These are phyloP conservation scores for Brenthis hecate DNA, from an alignment of 2,888 invertebrate genomes.

Conservation along the genomic window DNA sequence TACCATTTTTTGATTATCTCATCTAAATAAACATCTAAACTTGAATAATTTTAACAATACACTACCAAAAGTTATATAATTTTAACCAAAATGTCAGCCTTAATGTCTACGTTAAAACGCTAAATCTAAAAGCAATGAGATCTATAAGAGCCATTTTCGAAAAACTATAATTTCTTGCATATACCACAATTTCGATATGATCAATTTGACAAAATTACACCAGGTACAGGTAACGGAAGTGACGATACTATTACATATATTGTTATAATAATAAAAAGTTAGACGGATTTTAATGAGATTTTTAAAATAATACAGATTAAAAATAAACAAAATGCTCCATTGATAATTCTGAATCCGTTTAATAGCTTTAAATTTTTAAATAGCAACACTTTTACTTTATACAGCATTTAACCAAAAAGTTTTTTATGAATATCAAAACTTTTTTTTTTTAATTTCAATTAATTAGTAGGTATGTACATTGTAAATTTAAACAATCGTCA, in stretches of 20 bases:
- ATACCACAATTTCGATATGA: conserved; percentile 16
- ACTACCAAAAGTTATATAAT: conserved; percentile 2
- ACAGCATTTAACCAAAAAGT: no score
- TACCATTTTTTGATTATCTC: background rate
- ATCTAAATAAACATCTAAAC: background rate
- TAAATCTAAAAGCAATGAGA: conserved; percentile 57
- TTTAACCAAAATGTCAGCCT: conserved; percentile 19
- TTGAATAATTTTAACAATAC: conserved; percentile 3
- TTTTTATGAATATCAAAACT: no score
- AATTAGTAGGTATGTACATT: background rate
- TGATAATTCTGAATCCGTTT: background rate
- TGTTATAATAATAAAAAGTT: conserved; percentile 7
- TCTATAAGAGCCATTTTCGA: conserved; percentile 41
- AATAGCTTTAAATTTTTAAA: conserved; percentile 3
- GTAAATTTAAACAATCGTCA: conserved; percentile 29
- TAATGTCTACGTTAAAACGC: conserved; percentile 22
- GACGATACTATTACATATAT: background rate
- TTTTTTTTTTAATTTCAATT: no score
- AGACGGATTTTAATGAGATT: background rate
- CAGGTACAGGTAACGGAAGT: conserved; percentile 11
- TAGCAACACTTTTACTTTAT: no score
- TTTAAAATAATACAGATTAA: background rate
- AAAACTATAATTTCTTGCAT: conserved; percentile 11
- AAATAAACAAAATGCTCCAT: no score
- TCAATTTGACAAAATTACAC: conserved; percentile 17